Percentiles rank a stretch among this genome's conserved stretches.
These are phyloP conservation scores for Sphyrna mokarran DNA, from an alignment of 2,113 vertebrate species.

Conservation along the genomic window DNA sequence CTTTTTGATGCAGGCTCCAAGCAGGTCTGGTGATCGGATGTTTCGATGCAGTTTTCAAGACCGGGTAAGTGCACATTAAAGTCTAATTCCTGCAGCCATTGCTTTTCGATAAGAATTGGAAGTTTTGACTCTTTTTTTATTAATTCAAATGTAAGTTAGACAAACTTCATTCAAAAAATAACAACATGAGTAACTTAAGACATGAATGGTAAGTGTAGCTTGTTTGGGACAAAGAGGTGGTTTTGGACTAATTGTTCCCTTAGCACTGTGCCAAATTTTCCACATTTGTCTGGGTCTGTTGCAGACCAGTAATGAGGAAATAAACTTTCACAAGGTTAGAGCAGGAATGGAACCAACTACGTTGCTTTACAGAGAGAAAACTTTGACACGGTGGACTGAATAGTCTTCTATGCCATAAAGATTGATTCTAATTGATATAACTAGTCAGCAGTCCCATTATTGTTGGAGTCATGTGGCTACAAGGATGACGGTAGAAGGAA, in stretches of 20 bases:
- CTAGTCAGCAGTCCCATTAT: neutral
- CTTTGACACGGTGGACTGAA: no score
- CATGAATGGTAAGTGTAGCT: neutral
- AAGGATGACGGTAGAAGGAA: neutral
- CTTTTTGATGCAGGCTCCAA: no score
- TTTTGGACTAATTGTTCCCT: neutral
- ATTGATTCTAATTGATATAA: neutral
- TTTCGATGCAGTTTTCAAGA: no score
- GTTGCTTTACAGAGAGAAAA: neutral
- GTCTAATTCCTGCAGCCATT: no score
- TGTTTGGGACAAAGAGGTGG: neutral
- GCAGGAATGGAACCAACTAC: neutral
- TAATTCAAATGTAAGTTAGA: neutral
- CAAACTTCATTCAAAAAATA: neutral
- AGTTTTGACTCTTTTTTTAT: no score
- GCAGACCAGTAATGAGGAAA: neutral
- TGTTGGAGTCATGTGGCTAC: neutral
- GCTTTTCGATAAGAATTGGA: no score
- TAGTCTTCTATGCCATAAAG: no score
- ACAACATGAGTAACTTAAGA: neutral
- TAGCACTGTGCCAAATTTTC: neutral
- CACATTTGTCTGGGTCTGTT: neutral
- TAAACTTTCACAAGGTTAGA: neutral
- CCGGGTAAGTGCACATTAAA: no score
- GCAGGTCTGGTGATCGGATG: no score